Base-by-base conservation (phyloP, 2,797 vertebrate genomes). In the Gallinago solitaria region DNA sequence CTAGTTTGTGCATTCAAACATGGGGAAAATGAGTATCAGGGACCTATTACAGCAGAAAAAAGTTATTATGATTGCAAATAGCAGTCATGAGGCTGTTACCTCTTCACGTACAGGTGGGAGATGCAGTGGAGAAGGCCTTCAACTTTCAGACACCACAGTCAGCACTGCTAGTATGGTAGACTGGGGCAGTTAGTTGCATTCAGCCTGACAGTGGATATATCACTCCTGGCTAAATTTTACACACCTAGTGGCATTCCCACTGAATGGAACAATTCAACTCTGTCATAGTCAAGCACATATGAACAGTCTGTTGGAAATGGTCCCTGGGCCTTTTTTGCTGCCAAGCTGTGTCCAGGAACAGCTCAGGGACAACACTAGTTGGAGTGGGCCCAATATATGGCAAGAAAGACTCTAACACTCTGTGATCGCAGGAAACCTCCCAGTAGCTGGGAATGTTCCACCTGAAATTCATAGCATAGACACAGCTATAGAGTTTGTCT, bases 301-400 rank as follows among this genome's bases (percentile, higher is more conserved):
- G 5, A 90, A 63, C 14, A 47, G 30, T 47, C n/a, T 45, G 16
- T 37, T 60, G 3, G 5, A 73, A 88, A 81, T 14, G 8, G 61
- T 33, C 4, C 7, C 16, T 33, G 3, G 11, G 15, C 5, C 39
- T 77, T 81, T 57, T 30, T 6, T 35, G 47, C 9, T 53, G 43
- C 25, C 28, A 69, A 11, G 12, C 6, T 64, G 20, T 30, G 17
- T 33, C 16, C 33, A 63, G 28, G 4, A 87, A 77, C 17, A 53
- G 19, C 28, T 9, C 53, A 33, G 23, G 27, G 9, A 81, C 19
- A 93, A 20, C 0, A 0, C 9, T 51, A 6, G 12, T 1, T 23
- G 25, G 9, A 92, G 12, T 35, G 11, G 32, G 23, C 12, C n/a
- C 81, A 63, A 71, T 25, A 35, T 35, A n/a, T 6, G 6, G 47